phyloP scores from a whole-genome alignment of 2,113 vertebrate species.

The Ursus arctos region DNA sequence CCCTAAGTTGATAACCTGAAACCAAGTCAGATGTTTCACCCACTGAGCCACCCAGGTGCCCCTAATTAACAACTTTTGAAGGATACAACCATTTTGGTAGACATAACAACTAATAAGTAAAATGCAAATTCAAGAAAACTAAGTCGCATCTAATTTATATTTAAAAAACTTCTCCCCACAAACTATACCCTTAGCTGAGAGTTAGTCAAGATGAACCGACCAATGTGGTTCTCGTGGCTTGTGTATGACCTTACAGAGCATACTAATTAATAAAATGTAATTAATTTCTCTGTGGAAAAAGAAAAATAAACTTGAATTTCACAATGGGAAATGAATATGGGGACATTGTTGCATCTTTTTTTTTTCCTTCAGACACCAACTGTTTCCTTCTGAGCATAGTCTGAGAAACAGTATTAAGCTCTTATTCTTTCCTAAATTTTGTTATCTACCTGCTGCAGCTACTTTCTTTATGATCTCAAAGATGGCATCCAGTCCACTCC shows the following conservation, averaged over 20 bases:
- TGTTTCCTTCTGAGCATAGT: not conserved
- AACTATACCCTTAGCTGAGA: not conserved
- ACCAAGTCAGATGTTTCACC: not conserved
- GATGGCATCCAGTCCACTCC: not conserved
- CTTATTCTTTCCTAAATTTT: not conserved
- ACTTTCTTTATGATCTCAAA: not conserved
- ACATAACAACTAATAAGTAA: not conserved
- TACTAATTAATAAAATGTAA: not conserved
- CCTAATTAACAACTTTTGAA: not conserved
- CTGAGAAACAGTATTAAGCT: not conserved
- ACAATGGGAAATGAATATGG: not conserved
- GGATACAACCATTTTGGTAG: not conserved
- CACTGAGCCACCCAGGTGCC: not conserved
- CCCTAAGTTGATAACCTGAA: not conserved
- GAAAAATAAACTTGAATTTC: not conserved
- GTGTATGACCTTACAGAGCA: not conserved
- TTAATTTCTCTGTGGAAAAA: not conserved
- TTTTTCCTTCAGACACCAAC: not conserved
- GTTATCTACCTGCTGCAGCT: not conserved
- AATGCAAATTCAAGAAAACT: not conserved
- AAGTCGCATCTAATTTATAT: not conserved
- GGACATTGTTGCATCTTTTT: not conserved
- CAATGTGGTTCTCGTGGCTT: not conserved
- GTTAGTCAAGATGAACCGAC: not conserved
- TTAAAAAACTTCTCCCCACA: not conserved